Evolutionary conservation across 2,113 vertebrate species (phyloP), one percentile per base, ranked within the genome.

Genomic region (Lagopus muta): DNA sequence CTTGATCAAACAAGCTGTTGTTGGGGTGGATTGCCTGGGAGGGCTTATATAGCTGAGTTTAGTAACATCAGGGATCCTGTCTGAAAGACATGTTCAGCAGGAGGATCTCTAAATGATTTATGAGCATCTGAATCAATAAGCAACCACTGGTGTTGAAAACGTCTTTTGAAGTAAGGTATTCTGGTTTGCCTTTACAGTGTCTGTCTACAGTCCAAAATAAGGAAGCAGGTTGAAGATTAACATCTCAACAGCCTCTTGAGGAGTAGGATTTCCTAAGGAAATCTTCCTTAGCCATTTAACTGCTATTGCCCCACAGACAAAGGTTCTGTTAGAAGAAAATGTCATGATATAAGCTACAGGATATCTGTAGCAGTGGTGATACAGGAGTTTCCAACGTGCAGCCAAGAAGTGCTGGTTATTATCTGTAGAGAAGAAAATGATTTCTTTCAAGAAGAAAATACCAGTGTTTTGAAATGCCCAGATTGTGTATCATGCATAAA

Each of bases 41-140:
- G 77, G 84, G 90, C 81, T 93, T 76, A 64, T 91, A 78, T 18
- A 91, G 75, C 73, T 52, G 78, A 86, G 72, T 95, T 97, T 89
- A 92, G 92, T 74, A 95, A 95, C 86, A 95, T 93, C 83, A 67
- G 89, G 86, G 89, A 92, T 95, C 94, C 86, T 92, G 74, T 78
- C 80, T 95, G 85, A 92, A 94, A 88, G 88, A 88, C 77, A 69
- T 94, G 93, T 89, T 92, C 82, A 95, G 82, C 93, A 89, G 91
- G 88, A 96, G 48, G 88, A 86, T 96, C 86, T 92, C 93, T 97
- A 95, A 96, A 97, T 97, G 91, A 97, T 97, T 97, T 94, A 96
- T 96, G 93, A 96, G 70, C 65, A 89, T 76, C 83, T 93, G 86
- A 95, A 96, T 96, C 96, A 93, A 95, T 96, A 94, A 95, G 93